Conservation (phyloP, 2,888 invertebrate genomes). For the Lasioglossum marginatum region DNA sequence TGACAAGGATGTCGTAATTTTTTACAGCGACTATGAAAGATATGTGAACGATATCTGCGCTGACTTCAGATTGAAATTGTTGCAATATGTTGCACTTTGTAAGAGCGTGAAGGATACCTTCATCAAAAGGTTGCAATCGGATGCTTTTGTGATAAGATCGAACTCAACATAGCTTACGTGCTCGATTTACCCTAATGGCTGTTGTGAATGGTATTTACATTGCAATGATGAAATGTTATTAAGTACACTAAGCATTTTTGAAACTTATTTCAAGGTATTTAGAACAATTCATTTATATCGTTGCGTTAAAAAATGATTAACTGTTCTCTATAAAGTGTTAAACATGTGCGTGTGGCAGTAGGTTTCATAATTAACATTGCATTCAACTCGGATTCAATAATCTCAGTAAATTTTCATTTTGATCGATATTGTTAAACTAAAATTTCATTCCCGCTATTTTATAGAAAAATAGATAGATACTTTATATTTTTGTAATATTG, state of each 20-base stretch:
- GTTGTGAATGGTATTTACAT: neutral
- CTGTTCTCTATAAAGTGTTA: neutral
- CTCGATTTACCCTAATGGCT: neutral
- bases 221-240: neutral
- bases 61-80: conserved; percentile 71
- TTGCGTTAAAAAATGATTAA: neutral
- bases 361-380: neutral
- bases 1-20: conserved; percentile 17
- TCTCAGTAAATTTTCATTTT: neutral
- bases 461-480: too few relatives aligned
- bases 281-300: neutral
- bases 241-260: neutral
- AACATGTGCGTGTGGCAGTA: neutral
- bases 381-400: neutral
- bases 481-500: neutral
- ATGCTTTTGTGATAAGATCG: conserved; percentile 61
- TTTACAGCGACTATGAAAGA: conserved; percentile 41
- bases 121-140: conserved; percentile 60
- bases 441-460: neutral
- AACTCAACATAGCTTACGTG: conserved; percentile 25
- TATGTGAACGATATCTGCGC: conserved; percentile 39
- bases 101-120: conserved; percentile 70
- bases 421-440: neutral
- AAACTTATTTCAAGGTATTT: neutral
- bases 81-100: conserved; percentile 73